phyloP scores from a whole-genome alignment of 1,140 invertebrate genomes.

The Neelides sp. region DNA sequence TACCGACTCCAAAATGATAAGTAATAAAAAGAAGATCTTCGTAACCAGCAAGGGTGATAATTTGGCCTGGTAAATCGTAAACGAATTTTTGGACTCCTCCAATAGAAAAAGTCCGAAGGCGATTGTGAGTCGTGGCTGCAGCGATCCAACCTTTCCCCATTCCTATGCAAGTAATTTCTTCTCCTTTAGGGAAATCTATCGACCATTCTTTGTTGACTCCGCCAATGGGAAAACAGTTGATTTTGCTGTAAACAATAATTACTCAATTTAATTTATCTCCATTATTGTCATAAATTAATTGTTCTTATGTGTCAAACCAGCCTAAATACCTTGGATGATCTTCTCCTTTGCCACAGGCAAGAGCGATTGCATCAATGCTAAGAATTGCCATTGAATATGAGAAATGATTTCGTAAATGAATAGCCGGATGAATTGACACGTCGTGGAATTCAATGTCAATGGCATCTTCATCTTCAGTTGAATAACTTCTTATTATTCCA shows the following conservation, averaged over 20 bases:
- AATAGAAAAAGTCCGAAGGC: slow-evolving; percentile 67
- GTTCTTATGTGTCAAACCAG: slow-evolving; percentile 8
- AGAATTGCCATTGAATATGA: slow-evolving; percentile 68
- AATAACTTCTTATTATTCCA: slow-evolving; percentile 63
- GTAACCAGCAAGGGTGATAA: slow-evolving; percentile 54
- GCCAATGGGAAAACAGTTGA: slow-evolving; percentile 59
- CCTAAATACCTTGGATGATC: slow-evolving; percentile 41
- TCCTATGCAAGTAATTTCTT: slow-evolving; percentile 58
- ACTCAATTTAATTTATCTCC: slow-evolving; percentile 9
- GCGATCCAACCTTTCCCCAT: slow-evolving; percentile 62
- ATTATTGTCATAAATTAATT: neutral
- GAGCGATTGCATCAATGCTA: slow-evolving; percentile 58
- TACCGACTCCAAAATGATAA: slow-evolving; percentile 56
- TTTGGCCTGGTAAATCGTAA: slow-evolving; percentile 54
- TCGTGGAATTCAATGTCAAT: slow-evolving; percentile 96
- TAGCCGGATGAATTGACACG: slow-evolving; percentile 69
- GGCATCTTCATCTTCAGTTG: slow-evolving; percentile 49
- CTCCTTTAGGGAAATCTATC: slow-evolving; percentile 55
- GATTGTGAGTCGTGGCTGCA: slow-evolving; percentile 55
- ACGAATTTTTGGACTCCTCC: slow-evolving; percentile 68
- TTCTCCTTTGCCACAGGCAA: slow-evolving; percentile 53
- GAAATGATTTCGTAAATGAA: slow-evolving; percentile 72
- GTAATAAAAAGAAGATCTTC: slow-evolving; percentile 58
- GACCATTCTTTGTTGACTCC: slow-evolving; percentile 79
- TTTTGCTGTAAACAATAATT: slow-evolving; percentile 45